Conservation (phyloP, 2,888 invertebrate genomes). For the Pachydiplax longipennis region DNA sequence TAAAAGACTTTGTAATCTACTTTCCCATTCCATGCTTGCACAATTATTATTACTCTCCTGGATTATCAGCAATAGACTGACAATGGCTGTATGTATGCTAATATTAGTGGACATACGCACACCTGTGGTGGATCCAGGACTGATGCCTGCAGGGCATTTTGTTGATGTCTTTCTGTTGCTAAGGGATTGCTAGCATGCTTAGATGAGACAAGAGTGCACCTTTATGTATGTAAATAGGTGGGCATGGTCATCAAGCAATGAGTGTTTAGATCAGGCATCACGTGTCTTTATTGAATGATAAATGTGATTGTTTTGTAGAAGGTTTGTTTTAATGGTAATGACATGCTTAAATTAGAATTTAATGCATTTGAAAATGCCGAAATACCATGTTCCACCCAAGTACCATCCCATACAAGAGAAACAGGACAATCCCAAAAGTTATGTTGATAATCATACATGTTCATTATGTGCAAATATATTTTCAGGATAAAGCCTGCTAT, state of each 20-base stretch:
- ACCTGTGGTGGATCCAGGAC: neutral
- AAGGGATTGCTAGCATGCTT: constrained; percentile 11
- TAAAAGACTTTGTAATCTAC: neutral
- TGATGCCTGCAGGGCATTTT: neutral
- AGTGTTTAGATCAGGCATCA: neutral
- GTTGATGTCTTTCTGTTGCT: neutral
- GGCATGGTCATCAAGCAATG: neutral
- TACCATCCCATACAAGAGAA: neutral
- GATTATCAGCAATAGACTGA: neutral
- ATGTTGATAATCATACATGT: neutral
- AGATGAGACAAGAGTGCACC: constrained; percentile 4
- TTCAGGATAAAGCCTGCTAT: neutral
- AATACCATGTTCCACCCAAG: neutral
- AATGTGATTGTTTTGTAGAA: neutral
- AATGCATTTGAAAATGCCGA: neutral
- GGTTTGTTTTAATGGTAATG: neutral
- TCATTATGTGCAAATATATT: neutral
- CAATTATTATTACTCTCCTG: neutral
- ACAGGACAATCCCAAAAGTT: neutral
- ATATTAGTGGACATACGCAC: neutral
- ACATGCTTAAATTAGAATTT: constrained; percentile 5
- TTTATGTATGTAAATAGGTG: neutral
- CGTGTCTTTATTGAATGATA: neutral
- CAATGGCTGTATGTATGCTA: neutral
- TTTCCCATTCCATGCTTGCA: neutral